These are phyloP conservation scores for Cydia fagiglandana DNA, from an alignment of 1,140 invertebrate genomes.

Conservation along the genomic window DNA sequence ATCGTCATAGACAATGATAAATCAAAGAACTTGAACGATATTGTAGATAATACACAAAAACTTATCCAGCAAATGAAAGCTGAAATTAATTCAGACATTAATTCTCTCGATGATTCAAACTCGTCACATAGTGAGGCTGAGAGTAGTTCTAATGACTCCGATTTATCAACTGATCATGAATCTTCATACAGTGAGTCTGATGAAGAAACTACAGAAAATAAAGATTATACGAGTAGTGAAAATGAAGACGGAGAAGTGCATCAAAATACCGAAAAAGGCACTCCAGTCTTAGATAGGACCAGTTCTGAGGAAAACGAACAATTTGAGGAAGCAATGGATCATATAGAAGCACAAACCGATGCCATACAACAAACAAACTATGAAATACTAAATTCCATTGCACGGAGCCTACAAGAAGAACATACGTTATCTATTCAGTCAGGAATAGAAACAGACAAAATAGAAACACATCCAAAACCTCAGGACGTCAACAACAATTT, in stretches of 20 bases:
- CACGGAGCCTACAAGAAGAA: constrained; percentile 67
- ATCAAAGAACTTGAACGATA: constrained; percentile 78
- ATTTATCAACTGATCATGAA: constrained; percentile 76
- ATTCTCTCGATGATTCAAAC: constrained; percentile 74
- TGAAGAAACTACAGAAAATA: constrained; percentile 65
- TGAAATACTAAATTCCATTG: constrained; percentile 68
- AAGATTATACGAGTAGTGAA: constrained; percentile 55
- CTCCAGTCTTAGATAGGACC: constrained; percentile 65
- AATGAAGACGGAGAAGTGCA: constrained; percentile 45
- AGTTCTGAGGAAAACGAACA: constrained; percentile 77
- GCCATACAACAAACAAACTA: constrained; percentile 65
- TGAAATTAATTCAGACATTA: constrained; percentile 81
- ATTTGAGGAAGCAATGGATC: constrained; percentile 75
- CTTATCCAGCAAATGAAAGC: constrained; percentile 82
- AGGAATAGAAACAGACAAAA: constrained; percentile 34
- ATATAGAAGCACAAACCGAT: constrained; percentile 66
- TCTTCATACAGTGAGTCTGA: constrained; percentile 75
- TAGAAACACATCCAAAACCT: constrained; percentile 24
- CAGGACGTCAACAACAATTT: constrained; percentile 68
- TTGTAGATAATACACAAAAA: constrained; percentile 80
- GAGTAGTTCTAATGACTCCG: constrained; percentile 69
- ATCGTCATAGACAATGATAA: constrained; percentile 37
- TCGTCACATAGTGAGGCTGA: constrained; percentile 74
- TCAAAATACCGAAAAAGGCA: constrained; percentile 41
- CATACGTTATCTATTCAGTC: constrained; percentile 51